These are phyloP conservation scores for Puffinus mauretanicus DNA, from an alignment of 2,113 vertebrate genomes.

Conservation along the genomic window DNA sequence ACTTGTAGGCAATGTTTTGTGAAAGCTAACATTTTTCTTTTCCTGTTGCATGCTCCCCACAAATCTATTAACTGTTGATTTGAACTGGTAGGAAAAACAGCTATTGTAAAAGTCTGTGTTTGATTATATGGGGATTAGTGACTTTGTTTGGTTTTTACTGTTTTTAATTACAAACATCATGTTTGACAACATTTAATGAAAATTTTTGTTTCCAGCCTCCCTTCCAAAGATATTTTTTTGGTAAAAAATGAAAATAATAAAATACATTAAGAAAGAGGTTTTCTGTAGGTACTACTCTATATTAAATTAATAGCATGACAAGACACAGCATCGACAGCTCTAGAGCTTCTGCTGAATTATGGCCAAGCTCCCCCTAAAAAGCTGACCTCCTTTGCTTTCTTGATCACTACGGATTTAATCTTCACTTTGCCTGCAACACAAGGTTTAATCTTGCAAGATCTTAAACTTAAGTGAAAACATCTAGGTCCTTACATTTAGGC, in stretches of 20 bases:
- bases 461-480: not conserved
- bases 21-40: not conserved
- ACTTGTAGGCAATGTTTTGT: not conserved
- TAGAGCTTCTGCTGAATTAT: not conserved
- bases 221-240: not conserved
- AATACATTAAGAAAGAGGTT: not conserved
- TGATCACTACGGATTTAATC: not conserved
- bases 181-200: not conserved
- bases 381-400: not conserved
- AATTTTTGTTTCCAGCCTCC: not conserved
- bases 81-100: not conserved
- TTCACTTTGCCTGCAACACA: not conserved
- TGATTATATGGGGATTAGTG: not conserved
- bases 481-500: not conserved
- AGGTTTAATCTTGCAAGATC: not conserved
- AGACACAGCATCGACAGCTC: not conserved
- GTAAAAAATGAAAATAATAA: not conserved
- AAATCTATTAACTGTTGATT: not conserved
- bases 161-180: not conserved
- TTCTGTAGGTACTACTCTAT: not conserved
- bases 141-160: fast-evolving
- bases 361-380: not conserved
- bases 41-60: not conserved
- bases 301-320: not conserved
- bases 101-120: not conserved